Base-by-base conservation (phyloP, 2,113 vertebrate genomes). In the Neopipo cinnamomea region DNA sequence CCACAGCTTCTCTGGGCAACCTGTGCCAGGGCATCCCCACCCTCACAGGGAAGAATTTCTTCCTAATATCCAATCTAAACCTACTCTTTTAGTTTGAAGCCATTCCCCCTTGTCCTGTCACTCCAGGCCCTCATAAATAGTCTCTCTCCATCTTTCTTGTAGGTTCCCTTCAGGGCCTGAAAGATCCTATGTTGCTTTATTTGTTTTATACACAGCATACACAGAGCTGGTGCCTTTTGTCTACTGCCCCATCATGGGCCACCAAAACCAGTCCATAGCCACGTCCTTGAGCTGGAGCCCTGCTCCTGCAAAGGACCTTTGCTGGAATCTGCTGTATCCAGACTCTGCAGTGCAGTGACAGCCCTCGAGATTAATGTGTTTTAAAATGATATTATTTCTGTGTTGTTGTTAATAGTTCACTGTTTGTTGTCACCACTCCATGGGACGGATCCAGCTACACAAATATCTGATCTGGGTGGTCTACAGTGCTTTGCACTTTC, bases 361-460 rank as follows among this genome's bases (percentile, higher is more conserved):
- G 68, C 33, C 73, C 61, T 74, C 21, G 66, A 93, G 85, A 94
- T 75, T 17, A 72, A 91, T 62, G 77, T 5, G 3, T 20, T 56
- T 65, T 58, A 24, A 49, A 84, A 93, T 68, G 59, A 33, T 78
- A 19, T 87, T 84, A 91, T 84, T 91, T 49, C 61, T 74, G 41
- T 50, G 33, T 2, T 63, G 59, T 4, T 90, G 85, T 92, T 95
- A 86, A 92, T 89, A 86, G 95, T 93, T 92, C 91, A 89, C 79
- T 61, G 85, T 68, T 85, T 88, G 68, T 84, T 92, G 90, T 92
- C 85, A 84, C 23, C 79, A n/a, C 37, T 74, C 79, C 19, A 2
- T 5, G 8, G 84, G 52, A 83, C 65, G 78, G 92, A 78, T 56
- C 73, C 92, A 63, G 50, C 56, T 49, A 14, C 25, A 37, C 27